phyloP scores from a whole-genome alignment of 2,888 invertebrate genomes.

The Noctua janthe region DNA sequence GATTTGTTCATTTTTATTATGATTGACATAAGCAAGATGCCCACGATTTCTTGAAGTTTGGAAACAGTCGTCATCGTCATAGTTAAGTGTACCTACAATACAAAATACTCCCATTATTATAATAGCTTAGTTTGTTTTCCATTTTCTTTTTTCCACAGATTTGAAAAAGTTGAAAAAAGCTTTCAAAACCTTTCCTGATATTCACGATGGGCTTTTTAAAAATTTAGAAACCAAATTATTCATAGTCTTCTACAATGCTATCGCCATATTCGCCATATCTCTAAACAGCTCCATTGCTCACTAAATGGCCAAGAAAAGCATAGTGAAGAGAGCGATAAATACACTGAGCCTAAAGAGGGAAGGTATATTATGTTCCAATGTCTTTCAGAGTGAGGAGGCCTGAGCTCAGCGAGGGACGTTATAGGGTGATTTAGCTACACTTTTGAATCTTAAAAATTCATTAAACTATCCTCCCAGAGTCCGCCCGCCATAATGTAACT shows the following conservation, averaged over 20 bases:
- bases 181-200: neutral
- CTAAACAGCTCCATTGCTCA: neutral
- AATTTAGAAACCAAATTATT: too few species aligned
- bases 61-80: neutral
- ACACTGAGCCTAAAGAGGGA: neutral
- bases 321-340: neutral
- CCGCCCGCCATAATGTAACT: neutral
- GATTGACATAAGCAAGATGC: neutral
- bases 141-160: neutral
- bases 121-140: neutral
- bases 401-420: neutral
- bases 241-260: neutral
- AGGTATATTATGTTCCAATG: neutral
- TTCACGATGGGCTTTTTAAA: too few species aligned
- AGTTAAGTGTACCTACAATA: neutral
- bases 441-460: neutral
- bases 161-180: neutral
- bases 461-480: neutral
- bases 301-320: neutral
- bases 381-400: neutral
- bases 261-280: neutral
- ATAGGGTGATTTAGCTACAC: neutral
- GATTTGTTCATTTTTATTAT: conserved; percentile 12
- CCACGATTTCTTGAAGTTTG: neutral
- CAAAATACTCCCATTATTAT: neutral